phyloP scores from a whole-genome alignment of 2,888 invertebrate species.

The Aleiodes testaceus region DNA sequence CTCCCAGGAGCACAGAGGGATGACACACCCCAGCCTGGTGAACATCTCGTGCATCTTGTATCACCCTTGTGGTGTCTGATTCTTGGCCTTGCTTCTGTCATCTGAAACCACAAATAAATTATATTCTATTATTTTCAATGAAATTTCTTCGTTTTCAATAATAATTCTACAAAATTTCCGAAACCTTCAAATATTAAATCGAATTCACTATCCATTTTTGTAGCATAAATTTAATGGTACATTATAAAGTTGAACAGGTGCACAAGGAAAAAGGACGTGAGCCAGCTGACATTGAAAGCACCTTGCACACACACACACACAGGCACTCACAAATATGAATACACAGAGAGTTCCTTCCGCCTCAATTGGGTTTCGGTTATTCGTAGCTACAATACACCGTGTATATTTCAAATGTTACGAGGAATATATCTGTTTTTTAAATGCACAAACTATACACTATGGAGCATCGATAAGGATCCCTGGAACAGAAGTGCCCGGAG shows the following conservation, averaged over 20 bases:
- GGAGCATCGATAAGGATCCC: conserved; percentile 47
- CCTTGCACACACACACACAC: conserved; percentile 55
- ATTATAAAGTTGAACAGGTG: conserved; percentile 60
- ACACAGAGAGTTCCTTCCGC: conserved; percentile 48
- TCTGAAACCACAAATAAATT: conserved; percentile 56
- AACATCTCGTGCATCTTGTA: conserved; percentile 70
- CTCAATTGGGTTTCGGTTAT: conserved; percentile 43
- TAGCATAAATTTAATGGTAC: conserved; percentile 21
- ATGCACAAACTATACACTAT: conserved; percentile 46
- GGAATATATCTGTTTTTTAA: conserved; percentile 29
- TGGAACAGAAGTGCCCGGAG: conserved; percentile 26
- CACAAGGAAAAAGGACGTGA: conserved; percentile 51
- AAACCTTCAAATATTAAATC: conserved; percentile 2
- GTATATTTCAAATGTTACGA: conserved; percentile 10
- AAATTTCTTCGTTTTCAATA: too few relatives aligned
- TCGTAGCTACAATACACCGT: conserved; percentile 3
- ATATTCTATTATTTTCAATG: too few relatives aligned
- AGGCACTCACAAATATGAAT: too few relatives aligned
- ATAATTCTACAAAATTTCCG: neutral
- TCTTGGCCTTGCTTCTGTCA: conserved; percentile 62
- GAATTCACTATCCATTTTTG: conserved; percentile 10
- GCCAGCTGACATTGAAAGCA: conserved; percentile 63
- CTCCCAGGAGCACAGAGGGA: conserved; percentile 63
- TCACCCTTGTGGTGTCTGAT: conserved; percentile 67
- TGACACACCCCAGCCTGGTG: conserved; percentile 71